Conservation (phyloP, 1,140 invertebrate genomes). For the Muscidifurax raptorellus region DNA sequence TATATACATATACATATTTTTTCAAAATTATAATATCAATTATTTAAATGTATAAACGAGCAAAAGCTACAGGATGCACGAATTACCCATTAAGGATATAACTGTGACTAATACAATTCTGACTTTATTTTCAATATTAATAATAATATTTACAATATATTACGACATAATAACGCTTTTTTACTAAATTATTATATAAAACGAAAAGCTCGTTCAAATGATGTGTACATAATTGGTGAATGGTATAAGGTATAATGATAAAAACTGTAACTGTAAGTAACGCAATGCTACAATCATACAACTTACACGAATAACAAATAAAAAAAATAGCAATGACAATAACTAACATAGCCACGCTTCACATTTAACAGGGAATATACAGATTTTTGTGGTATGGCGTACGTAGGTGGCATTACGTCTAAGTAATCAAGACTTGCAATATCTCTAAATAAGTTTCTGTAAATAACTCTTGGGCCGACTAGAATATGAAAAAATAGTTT, state of each 20-base stretch:
- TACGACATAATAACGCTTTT: no score
- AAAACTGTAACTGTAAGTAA: slow-evolving; percentile 2
- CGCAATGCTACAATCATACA: neutral
- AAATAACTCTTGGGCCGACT: slow-evolving; percentile 5
- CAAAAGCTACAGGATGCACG: no score
- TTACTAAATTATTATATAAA: no score
- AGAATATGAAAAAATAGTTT: no score
- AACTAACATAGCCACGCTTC: slow-evolving; percentile 28
- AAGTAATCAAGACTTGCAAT: neutral
- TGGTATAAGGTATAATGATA: slow-evolving; percentile 49
- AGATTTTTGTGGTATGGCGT: no score
- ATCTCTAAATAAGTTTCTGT: neutral
- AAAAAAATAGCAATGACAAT: slow-evolving; percentile 18
- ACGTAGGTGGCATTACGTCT: neutral
- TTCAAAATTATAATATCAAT: no score
- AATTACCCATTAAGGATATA: no score
- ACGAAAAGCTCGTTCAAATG: neutral
- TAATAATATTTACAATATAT: no score
- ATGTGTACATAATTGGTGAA: slow-evolving; percentile 55
- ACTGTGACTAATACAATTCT: no score
- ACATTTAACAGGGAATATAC: neutral
- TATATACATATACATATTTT: no score
- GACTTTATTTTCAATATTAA: no score
- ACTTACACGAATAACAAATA: neutral
- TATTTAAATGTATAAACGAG: no score